Conservation (phyloP, 2,113 vertebrate genomes). For the Mustela nigripes region DNA sequence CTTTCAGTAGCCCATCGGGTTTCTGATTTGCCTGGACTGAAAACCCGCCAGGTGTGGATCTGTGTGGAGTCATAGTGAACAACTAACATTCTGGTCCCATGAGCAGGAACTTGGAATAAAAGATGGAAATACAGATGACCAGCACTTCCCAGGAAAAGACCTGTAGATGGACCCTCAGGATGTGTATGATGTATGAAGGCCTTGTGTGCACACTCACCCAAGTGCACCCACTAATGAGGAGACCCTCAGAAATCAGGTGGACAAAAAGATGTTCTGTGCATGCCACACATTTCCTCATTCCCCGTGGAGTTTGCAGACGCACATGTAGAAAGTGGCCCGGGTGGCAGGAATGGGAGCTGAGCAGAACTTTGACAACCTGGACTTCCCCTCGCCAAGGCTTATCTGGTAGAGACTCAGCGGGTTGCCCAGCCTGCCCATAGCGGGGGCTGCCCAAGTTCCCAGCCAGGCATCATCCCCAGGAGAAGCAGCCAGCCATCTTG, state of each 20-base stretch:
- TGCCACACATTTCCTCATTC: too few relatives aligned
- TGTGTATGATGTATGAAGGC: accelerated
- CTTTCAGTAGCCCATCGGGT: accelerated
- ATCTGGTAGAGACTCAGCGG: not conserved
- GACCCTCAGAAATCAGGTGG: not conserved
- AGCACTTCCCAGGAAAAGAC: not conserved
- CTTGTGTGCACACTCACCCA: not conserved
- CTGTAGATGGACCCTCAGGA: too few relatives aligned
- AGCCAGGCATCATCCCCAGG: not conserved
- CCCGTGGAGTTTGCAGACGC: not conserved
- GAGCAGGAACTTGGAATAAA: not conserved
- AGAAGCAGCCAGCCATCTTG: not conserved
- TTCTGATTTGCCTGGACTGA: not conserved
- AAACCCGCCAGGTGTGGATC: accelerated
- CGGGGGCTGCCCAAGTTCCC: not conserved
- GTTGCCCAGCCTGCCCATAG: not conserved
- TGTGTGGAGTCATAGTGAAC: not conserved
- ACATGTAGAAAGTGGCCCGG: accelerated
- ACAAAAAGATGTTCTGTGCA: accelerated
- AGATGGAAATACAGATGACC: not conserved
- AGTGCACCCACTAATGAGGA: not conserved
- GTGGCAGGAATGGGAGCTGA: not conserved
- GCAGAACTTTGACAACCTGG: accelerated
- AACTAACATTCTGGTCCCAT: too few relatives aligned
- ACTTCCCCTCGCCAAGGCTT: not conserved